Base-by-base conservation (phyloP, 1,140 invertebrate species). In the Lasaia peninsularis region DNA sequence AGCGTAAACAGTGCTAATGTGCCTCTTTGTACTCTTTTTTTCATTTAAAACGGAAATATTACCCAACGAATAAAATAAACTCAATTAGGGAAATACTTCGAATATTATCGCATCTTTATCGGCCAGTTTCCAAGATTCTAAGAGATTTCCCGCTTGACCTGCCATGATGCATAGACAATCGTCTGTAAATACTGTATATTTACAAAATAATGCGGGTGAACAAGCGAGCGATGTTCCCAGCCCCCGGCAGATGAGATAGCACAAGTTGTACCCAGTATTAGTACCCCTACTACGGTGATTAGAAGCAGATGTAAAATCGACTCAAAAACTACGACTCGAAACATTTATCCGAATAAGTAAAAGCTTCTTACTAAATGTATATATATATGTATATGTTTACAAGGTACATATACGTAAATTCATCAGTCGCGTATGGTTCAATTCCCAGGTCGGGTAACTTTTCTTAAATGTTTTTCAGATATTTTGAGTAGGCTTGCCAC, bases 191-290 rank as follows among this genome's bases (percentile, higher is more conserved):
- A 65, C 37, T 58, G 48, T 14, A 60, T 66, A 59, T 66, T 50
- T 66, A 62, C 56, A 58, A 56, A 62, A 65, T 65, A 66, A 63
- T 62, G 58, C 60, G 55, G 61, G 63, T 63, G 60, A 67, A 69
- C 63, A 74, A 71, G 65, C 66, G 64, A 65, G 62, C 63, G 61
- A 40, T 55, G 53, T 55, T 55, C 60, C 59, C 44, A 61, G 55
- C 56, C 57, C 52, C 64, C 31, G 52, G 62, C 56, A 66, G 69
- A 71, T 71, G 67, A 69, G 67, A 70, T 73, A 70, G 60, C 64
- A 60, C 53, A 48, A 53, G 58, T 63, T 58, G 51, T 31, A 54
- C 37, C 40, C 40, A 50, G 20, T 56, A n/a, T 28, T 53, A 52
- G 28, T 14, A 11, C 55, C 58, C 48, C 48, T 62, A 65, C 62